Base-by-base conservation (phyloP, 2,113 vertebrate species). In the Bos indicus region DNA sequence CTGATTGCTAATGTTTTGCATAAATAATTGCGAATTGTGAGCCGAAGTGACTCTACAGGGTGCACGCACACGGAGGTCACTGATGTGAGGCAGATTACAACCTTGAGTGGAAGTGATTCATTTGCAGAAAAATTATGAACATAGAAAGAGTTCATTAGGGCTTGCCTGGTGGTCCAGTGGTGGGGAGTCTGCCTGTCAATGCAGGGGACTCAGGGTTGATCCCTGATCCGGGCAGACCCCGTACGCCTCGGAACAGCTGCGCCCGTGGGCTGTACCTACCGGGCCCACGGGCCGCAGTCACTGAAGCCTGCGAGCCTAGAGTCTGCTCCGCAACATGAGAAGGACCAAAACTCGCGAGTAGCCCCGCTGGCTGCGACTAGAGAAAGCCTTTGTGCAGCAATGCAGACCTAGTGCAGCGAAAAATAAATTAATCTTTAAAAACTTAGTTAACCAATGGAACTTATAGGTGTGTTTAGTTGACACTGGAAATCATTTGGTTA, bases 11-110 rank as follows among this genome's bases (percentile, higher is more conserved):
- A 80, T 59, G 82, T 86, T 90, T 82, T 77, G 40, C 56, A 87
- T 83, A 78, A 97, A 91, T 94, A 67, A 90, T 74, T 88, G 46
- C 57, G 54, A 77, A 52, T 16, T 28, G 12, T 84, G 43, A 83
- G 26, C 21, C 17, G 7, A 94, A 51, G 80, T 60, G 23, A 51
- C 25, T 67, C 17, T 28, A 15, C 28, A 5, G n/a, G 56, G 15
- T 8, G 6, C 2, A 7, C 0, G 15, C n/a, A 46, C n/a, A 33
- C 64, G 43, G 81, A 62, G 59, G 46, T 6, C 52, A 52, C 10
- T 5, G 6, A 28, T 12, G 33, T 52, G 67, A 88, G 12, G 30
- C 26, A 78, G 74, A 48, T 80, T 16, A 60, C 13, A 94, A 16
- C 48, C 52, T 78, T 78, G 46, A 89, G 28, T 52, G 48, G 46